phyloP scores from a whole-genome alignment of 2,888 invertebrate species.

The Strigamia crassipes region DNA sequence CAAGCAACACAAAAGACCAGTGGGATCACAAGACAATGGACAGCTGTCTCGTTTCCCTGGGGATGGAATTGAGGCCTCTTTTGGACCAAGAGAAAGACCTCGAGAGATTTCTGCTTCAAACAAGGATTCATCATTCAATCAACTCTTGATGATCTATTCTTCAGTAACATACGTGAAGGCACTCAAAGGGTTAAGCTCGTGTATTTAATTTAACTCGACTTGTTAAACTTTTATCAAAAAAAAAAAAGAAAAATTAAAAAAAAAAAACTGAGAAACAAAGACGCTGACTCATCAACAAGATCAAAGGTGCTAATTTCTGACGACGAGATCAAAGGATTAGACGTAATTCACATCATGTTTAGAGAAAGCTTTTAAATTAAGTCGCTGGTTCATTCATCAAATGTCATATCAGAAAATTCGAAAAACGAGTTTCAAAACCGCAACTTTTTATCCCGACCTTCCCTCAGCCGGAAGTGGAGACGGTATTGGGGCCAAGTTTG shows the following conservation, averaged over 20 bases:
- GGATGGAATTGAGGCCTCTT: conserved; percentile 34
- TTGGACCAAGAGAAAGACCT: background rate
- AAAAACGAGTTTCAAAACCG: background rate
- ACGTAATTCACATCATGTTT: background rate
- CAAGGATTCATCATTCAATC: conserved; percentile 36
- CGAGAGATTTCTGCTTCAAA: conserved; percentile 39
- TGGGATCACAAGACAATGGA: conserved; percentile 42
- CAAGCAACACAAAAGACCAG: conserved; percentile 42
- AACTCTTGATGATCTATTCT: conserved; percentile 29
- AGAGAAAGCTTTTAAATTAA: conserved; percentile 4
- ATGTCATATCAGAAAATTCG: background rate
- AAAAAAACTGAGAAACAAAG: background rate
- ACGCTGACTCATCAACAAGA: conserved; percentile 22
- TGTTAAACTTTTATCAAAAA: background rate
- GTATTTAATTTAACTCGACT: background rate
- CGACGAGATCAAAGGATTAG: conserved; percentile 1
- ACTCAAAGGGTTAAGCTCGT: conserved; percentile 2
- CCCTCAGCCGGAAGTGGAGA: background rate
- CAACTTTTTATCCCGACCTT: background rate
- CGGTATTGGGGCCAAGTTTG: background rate
- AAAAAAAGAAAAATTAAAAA: background rate
- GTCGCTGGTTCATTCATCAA: background rate
- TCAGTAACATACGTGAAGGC: background rate
- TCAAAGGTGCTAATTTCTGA: conserved; percentile 14
- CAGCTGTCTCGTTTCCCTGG: conserved; percentile 37